Evolutionary conservation across 1,140 invertebrate genomes (phyloP).

Genomic region (Steinernema feltiae): DNA sequence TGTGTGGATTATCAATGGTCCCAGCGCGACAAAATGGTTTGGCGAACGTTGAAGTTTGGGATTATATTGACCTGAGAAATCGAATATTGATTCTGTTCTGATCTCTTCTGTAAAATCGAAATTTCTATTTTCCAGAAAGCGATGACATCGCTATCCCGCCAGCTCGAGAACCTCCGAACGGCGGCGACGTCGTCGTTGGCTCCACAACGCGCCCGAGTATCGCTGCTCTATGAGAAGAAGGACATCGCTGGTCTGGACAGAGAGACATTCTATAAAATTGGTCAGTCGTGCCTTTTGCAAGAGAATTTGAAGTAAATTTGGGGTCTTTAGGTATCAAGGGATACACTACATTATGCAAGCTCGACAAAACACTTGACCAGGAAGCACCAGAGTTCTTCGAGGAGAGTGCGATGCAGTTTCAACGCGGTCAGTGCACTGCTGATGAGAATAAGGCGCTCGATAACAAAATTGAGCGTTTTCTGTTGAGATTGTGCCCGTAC

Average conservation of each 20-base stretch:
- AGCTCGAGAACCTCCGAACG: not conserved
- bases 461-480: constrained; percentile 26
- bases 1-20: too few relatives aligned
- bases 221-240: not conserved
- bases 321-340: constrained; percentile 22
- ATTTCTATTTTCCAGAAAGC: not conserved
- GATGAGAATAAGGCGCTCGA: constrained; percentile 25
- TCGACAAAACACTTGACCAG: constrained; percentile 22
- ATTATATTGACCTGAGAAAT: not conserved
- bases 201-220: not conserved
- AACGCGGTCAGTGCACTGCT: constrained; percentile 6
- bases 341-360: constrained; percentile 19
- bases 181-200: not conserved
- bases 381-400: constrained; percentile 21
- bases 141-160: not conserved
- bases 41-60: too few relatives aligned
- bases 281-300: constrained; percentile 17
- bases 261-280: constrained; percentile 34
- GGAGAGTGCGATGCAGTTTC: constrained; percentile 26
- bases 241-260: constrained; percentile 20
- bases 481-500: constrained; percentile 29
- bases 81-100: not conserved
- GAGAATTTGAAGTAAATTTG: constrained; percentile 20
- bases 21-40: too few relatives aligned
- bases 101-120: not conserved